Conservation (phyloP, 2,888 invertebrate species). For the Morinoia aosen region DNA sequence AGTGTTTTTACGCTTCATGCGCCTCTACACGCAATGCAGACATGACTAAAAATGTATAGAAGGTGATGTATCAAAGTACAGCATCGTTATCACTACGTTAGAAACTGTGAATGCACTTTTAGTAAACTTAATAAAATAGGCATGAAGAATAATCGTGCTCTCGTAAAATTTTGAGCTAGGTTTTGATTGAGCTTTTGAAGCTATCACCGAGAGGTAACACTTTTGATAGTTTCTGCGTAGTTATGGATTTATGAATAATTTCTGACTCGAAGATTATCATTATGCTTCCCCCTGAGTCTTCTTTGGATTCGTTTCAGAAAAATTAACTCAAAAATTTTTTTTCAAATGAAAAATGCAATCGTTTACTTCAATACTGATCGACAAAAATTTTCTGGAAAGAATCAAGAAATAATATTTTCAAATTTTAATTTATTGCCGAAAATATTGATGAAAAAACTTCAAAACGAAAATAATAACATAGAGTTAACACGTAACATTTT, state of each 20-base stretch:
- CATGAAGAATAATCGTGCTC: background rate
- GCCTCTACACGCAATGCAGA: background rate
- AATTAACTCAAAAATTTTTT: no score
- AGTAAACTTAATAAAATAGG: background rate
- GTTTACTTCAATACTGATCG: no score
- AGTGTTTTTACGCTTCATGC: background rate
- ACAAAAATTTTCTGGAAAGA: no score
- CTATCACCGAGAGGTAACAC: background rate
- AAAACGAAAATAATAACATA: no score
- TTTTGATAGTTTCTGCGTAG: background rate
- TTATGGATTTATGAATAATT: background rate
- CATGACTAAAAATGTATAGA: no score
- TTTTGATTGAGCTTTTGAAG: background rate
- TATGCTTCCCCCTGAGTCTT: background rate
- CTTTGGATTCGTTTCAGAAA: background rate
- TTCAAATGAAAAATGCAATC: no score
- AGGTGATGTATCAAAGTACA: no score
- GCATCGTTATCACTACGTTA: no score
- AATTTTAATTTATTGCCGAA: no score
- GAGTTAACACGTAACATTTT: no score
- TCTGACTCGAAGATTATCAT: background rate
- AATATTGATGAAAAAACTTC: no score
- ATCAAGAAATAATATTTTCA: no score
- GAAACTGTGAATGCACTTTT: background rate
- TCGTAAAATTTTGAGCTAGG: background rate